Percentiles rank a stretch among this genome's conserved stretches.
Conservation (phyloP, 2,113 vertebrate genomes). For the Orientallactaga bullata region DNA sequence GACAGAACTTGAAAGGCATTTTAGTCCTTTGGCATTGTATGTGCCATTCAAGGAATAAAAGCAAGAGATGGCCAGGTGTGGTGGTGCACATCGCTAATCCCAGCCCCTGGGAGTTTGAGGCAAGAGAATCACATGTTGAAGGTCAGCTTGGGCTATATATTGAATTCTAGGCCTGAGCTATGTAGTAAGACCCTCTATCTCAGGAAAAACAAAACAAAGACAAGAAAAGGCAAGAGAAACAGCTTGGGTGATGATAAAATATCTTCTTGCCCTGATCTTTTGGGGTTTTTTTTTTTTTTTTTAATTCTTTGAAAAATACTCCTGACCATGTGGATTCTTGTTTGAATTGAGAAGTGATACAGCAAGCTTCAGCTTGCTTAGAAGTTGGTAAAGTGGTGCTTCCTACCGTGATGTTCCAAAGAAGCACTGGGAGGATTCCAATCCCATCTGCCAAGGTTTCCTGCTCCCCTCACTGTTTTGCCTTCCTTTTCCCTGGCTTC, state of each 20-base stretch:
- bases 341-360: slow-evolving; percentile 74
- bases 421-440: slow-evolving; percentile 27
- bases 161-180: not conserved
- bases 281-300: not conserved
- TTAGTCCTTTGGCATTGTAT: slow-evolving; percentile 82
- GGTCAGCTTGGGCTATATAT: not conserved
- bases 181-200: not conserved
- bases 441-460: slow-evolving; percentile 54
- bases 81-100: not conserved
- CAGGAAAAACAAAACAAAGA: not conserved
- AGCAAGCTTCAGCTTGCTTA: slow-evolving; percentile 50
- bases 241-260: slow-evolving; percentile 83
- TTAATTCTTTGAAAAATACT: slow-evolving; percentile 83
- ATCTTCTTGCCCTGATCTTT: slow-evolving; percentile 82
- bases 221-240: not conserved
- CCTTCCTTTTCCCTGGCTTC: slow-evolving; percentile 12
- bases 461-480: not conserved
- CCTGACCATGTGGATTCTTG: slow-evolving; percentile 84
- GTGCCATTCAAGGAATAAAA: slow-evolving; percentile 80
- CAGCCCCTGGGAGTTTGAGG: not conserved
- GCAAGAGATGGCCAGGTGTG: not conserved
- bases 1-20: slow-evolving; percentile 82
- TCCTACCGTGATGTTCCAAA: slow-evolving; percentile 35
- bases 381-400: slow-evolving; percentile 58
- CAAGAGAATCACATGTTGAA: not conserved